phyloP scores from a whole-genome alignment of 2,797 vertebrate genomes.

The Pachyuromys duprasi region DNA sequence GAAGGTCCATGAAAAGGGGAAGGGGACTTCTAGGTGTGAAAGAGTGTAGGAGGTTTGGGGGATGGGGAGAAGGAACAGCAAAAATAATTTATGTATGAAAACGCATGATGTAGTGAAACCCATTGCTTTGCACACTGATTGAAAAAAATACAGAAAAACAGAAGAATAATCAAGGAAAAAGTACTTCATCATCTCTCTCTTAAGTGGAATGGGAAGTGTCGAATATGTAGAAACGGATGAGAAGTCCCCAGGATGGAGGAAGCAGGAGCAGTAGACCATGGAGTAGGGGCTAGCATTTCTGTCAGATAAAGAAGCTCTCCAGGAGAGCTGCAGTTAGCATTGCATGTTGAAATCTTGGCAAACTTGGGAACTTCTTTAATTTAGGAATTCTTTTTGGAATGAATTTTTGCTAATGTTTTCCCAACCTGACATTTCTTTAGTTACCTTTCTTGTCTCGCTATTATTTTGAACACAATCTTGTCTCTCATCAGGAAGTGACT shows the following conservation, averaged over 20 bases:
- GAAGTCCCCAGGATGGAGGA: neutral
- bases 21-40: neutral
- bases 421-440: neutral
- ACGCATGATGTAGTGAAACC: neutral
- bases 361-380: neutral
- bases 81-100: neutral
- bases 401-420: neutral
- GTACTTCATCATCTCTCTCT: neutral
- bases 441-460: neutral
- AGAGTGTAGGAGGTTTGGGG: neutral
- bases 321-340: too few relatives aligned
- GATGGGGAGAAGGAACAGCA: neutral
- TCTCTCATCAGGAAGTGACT: neutral
- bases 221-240: neutral
- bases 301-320: neutral
- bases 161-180: neutral
- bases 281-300: neutral
- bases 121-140: neutral
- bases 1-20: neutral
- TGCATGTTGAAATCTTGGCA: neutral
- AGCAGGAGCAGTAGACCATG: neutral
- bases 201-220: neutral
- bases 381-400: conserved; percentile 16
- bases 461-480: conserved; percentile 25
- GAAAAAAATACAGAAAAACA: neutral